Percentiles rank a stretch among this genome's conserved stretches.
These are phyloP conservation scores for Pseudochirops cupreus DNA, from an alignment of 2,797 vertebrate genomes.

Conservation along the genomic window DNA sequence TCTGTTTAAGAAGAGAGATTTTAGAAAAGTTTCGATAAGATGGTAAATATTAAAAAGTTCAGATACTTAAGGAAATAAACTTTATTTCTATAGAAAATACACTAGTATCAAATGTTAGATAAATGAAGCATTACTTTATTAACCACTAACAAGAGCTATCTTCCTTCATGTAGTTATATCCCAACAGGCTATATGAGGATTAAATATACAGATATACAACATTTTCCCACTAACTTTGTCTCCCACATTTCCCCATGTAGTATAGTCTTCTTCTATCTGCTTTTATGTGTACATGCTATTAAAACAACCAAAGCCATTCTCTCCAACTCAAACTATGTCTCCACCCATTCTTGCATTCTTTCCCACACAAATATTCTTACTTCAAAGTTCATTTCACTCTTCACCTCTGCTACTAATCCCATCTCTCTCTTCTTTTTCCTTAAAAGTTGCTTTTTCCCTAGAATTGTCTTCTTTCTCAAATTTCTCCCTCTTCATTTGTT, in stretches of 20 bases:
- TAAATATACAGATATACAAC: conserved; percentile 36
- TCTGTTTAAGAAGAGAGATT: neutral
- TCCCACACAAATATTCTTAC: conserved; percentile 21
- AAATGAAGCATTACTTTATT: conserved; percentile 39
- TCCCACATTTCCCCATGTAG: conserved; percentile 49
- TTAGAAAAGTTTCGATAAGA: conserved; percentile 13
- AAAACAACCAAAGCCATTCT: conserved; percentile 4
- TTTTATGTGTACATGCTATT: conserved; percentile 15
- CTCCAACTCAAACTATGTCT: conserved; percentile 49
- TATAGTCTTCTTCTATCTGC: neutral
- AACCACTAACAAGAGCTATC: conserved; percentile 43
- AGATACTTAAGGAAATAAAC: conserved; percentile 75
- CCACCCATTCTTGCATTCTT: conserved; percentile 53
- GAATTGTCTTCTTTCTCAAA: conserved; percentile 8
- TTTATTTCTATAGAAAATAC: conserved; percentile 65
- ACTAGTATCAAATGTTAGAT: conserved; percentile 38
- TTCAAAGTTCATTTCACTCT: conserved; percentile 41
- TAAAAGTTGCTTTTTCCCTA: conserved; percentile 10
- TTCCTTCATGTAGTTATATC: conserved; percentile 47
- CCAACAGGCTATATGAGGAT: neutral
- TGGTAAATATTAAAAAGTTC: conserved; percentile 48
- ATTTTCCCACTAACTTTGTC: conserved; percentile 40
- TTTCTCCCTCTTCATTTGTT: neutral
- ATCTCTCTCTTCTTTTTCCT: neutral
- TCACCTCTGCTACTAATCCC: conserved; percentile 17